These are phyloP conservation scores for Callimorpha dominula DNA, from an alignment of 2,888 invertebrate species.

Conservation along the genomic window DNA sequence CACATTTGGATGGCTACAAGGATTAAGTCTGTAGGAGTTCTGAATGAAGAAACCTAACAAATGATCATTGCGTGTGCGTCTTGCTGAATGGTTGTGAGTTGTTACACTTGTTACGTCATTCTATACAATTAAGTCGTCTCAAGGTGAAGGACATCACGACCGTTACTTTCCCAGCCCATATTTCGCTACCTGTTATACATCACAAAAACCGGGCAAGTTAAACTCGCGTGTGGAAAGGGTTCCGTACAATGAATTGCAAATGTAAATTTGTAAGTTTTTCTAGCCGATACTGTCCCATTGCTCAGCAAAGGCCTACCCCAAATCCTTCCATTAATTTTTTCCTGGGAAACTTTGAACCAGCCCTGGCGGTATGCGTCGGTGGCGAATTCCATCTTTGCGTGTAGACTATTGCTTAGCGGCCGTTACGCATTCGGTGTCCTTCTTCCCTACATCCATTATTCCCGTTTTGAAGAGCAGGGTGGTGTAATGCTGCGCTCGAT, in stretches of 20 bases:
- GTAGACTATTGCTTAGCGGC: no score
- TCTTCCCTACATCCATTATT: no score
- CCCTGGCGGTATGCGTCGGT: no score
- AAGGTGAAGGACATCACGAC: slow-evolving; percentile 55
- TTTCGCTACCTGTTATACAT: slow-evolving; percentile 22
- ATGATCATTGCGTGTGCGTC: slow-evolving; percentile 9
- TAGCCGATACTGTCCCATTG: no score
- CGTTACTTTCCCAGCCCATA: slow-evolving; percentile 36
- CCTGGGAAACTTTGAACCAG: no score
- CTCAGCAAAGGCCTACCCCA: no score
- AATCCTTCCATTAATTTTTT: no score
- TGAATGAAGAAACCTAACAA: background rate
- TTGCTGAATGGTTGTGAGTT: slow-evolving; percentile 36
- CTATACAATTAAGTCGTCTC: slow-evolving; percentile 50
- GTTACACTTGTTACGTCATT: slow-evolving; percentile 21
- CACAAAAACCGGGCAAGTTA: background rate
- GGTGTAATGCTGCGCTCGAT: no score
- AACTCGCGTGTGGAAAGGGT: background rate
- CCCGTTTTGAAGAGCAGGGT: no score
- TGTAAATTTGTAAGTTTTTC: background rate
- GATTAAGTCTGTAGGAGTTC: background rate
- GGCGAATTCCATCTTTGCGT: no score
- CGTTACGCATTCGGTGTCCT: no score
- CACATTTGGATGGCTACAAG: background rate
- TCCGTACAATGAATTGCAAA: background rate